These are phyloP conservation scores for Limnodromus scolopaceus DNA, from an alignment of 2,797 vertebrate genomes.

Conservation along the genomic window DNA sequence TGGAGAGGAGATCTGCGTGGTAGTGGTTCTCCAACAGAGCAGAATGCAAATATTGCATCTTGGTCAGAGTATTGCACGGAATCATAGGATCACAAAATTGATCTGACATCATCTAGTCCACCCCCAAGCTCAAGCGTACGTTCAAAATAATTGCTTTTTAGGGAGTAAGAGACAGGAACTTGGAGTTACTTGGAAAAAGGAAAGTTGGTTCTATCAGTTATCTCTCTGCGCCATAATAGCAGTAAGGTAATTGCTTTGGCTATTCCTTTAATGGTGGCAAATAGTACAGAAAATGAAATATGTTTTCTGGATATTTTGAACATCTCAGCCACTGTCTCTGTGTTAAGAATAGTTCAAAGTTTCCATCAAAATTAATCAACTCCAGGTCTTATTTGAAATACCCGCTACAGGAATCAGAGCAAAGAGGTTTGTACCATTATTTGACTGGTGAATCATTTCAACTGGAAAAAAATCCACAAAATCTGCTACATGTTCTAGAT, in stretches of 20 bases:
- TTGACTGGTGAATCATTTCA: not conserved
- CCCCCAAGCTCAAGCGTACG: not conserved
- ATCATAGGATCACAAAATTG: not conserved
- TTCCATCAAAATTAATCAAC: not conserved
- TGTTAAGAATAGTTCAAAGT: not conserved
- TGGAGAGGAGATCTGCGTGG: not conserved
- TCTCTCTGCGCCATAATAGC: not conserved
- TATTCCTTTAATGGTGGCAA: not conserved
- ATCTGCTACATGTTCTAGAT: not conserved
- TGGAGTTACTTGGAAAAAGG: not conserved
- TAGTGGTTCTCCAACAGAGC: not conserved
- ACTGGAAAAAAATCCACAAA: not conserved
- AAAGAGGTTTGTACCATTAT: not conserved
- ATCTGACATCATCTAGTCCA: not conserved
- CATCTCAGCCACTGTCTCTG: accelerated
- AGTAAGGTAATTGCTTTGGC: not conserved
- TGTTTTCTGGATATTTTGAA: not conserved
- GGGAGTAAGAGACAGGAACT: not conserved
- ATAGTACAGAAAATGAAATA: not conserved
- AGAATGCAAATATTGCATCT: not conserved
- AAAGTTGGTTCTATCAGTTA: not conserved
- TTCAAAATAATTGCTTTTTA: not conserved
- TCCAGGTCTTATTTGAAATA: not conserved
- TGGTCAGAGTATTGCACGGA: not conserved
- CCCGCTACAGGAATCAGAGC: not conserved